Evolutionary conservation across 2,113 vertebrate species (phyloP), one percentile per base, ranked within the genome.

Genomic region (Caloenas nicobarica): DNA sequence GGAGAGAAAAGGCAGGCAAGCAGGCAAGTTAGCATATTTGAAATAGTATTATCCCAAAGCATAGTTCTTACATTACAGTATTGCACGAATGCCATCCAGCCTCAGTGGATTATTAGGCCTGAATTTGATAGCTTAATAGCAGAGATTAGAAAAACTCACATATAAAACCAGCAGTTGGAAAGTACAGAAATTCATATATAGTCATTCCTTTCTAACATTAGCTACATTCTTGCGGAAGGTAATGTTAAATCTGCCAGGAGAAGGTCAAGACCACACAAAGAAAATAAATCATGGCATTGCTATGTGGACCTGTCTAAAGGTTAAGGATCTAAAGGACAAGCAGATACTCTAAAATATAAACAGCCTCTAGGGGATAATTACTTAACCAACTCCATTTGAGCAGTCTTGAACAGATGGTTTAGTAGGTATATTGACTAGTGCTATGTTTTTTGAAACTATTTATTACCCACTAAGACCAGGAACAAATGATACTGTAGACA

Each of bases 211-310:
- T 93, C 74, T 56, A 92, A 76, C 72, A 92, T 92, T 81, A 91
- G 74, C 93, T 88, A 86, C 94, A 96, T 95, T 98, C 96, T 95
- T 93, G 54, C 11, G 3, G 46, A 95, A 93, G 66, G 82, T 93
- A 96, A 96, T 66, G 82, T 88, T 97, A 92, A 95, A 96, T 93
- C 80, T 92, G 60, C 93, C 96, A 93, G 90, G 85, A 96, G 96
- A 98, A 98, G 97, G 98, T 98, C 98, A 98, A 98, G 96, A 97
- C 83, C 96, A 97, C 92, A 96, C 89, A 96, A 90, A 95, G 91
- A 88, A 91, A 97, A 98, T 98, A 97, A 98, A 98, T 98, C 97
- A 97, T 71, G 76, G 73, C 91, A 86, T 97, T 4, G 57, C 94
- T 95, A 96, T 93, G 90, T 77, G 77, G 95, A 96, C 96, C 86